These are phyloP conservation scores for Eristalis pertinax DNA, from an alignment of 2,888 invertebrate genomes.

Conservation along the genomic window DNA sequence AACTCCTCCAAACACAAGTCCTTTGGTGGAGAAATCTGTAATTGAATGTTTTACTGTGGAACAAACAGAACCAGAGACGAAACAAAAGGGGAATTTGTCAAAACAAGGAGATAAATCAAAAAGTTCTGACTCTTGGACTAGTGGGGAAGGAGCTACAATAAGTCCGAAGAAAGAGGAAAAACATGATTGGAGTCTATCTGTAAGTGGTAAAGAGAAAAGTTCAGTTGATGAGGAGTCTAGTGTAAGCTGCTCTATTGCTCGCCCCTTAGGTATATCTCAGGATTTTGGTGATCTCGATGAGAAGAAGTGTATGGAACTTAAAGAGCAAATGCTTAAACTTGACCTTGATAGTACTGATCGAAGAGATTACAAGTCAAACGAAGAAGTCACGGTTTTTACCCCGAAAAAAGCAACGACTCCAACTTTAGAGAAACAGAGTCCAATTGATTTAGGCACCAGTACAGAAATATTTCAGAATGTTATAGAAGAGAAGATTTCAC, in stretches of 20 bases:
- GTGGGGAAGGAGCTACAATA: conserved; percentile 86
- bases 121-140: conserved; percentile 92
- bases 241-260: conserved; percentile 89
- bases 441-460: conserved; percentile 85
- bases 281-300: conserved; percentile 86
- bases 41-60: conserved; percentile 78
- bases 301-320: conserved; percentile 82
- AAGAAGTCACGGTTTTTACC: conserved; percentile 81
- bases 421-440: conserved; percentile 85
- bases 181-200: conserved; percentile 82
- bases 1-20: conserved; percentile 85
- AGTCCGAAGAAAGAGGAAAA: conserved; percentile 83
- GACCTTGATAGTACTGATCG: conserved; percentile 82
- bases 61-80: conserved; percentile 77
- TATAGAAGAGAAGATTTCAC: conserved; percentile 82
- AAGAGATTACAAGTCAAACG: conserved; percentile 80
- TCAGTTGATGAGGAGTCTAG: conserved; percentile 88
- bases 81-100: conserved; percentile 85
- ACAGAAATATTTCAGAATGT: conserved; percentile 81
- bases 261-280: conserved; percentile 90
- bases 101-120: conserved; percentile 84
- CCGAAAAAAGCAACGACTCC: conserved; percentile 83
- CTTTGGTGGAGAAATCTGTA: conserved; percentile 82
- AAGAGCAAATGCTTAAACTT: conserved; percentile 84
- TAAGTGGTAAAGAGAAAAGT: conserved; percentile 84